Evolutionary conservation across 2,888 invertebrate species (phyloP), one percentile per base, ranked within the genome.

Genomic region (Stenchaetothrips biformis): DNA sequence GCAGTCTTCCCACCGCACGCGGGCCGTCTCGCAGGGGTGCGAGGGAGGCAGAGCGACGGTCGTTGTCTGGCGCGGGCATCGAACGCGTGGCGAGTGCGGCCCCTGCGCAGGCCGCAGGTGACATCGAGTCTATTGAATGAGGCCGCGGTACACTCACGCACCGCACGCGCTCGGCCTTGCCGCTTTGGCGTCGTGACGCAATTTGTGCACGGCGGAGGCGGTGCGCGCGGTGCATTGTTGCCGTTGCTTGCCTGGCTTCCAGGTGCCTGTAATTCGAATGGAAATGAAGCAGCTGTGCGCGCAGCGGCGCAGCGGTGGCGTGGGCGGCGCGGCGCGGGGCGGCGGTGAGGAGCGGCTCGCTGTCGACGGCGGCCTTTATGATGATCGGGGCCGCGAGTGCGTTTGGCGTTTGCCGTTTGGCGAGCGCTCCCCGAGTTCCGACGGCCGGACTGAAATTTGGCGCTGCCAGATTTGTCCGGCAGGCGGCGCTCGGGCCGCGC

Each of bases 201-300:
- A 25, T 25, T 74, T 74, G 67, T 21, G 25, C 8, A 74, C 11
- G 67, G 21, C 67, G 67, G 67, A 25, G 67, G 21, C 8, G 67
- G 25, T 21, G 67, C 37, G 37, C 37, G 37, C 37, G 37, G 37
- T 53, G 67, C 67, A 74, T 74, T 74, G 67, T 74, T 74, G 67
- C 37, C 37, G 37, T 37, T 37, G 37, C 37, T 37, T 37, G 37
- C 37, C 11, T 25, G 67, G 25, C 67, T 74, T 74, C 67, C 67
- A 74, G 67, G 67, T 74, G 67, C 67, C 25, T 74, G 67, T 74
- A 74, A 74, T 74, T 74, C 67, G 67, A 74, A 74, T 74, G 67
- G 25, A 74, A 74, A 74, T 74, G 67, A 74, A 74, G 67, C 67
- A 74, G 67, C 67, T 74, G 67, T 21, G 67, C 21, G 18, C 53